A percentile compares a stretch with the other conserved stretches of the same genome.
These are phyloP conservation scores for Dicrurus megarhynchus DNA, from an alignment of 2,113 vertebrate species.

Conservation along the genomic window DNA sequence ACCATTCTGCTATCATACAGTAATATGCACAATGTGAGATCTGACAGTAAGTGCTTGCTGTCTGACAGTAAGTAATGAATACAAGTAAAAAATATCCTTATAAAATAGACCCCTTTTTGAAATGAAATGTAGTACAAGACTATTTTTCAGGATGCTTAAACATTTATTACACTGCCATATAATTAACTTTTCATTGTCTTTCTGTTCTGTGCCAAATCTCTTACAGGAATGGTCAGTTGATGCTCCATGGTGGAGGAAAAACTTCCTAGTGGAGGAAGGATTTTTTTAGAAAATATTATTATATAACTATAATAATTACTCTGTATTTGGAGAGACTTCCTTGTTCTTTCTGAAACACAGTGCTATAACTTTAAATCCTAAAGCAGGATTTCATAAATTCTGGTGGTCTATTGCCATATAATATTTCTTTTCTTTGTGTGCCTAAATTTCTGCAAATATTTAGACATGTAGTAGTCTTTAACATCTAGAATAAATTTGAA, in stretches of 20 bases:
- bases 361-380: background rate
- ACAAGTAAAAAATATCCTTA: background rate
- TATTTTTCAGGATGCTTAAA: conserved; percentile 42
- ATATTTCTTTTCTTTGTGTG: background rate
- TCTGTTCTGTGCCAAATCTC: background rate
- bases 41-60: conserved; percentile 48
- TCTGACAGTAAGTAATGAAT: conserved; percentile 45
- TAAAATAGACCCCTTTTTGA: conserved; percentile 13
- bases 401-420: background rate
- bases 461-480: background rate
- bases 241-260: background rate
- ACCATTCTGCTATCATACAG: conserved; percentile 36
- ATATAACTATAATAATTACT: background rate
- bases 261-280: background rate
- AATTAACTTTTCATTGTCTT: conserved; percentile 50
- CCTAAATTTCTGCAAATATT: background rate
- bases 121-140: conserved; percentile 15
- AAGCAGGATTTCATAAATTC: background rate
- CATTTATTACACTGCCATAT: conserved; percentile 32
- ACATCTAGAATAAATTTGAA: background rate
- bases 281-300: background rate
- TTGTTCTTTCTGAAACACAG: background rate
- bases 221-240: conserved; percentile 5
- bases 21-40: conserved; percentile 45
- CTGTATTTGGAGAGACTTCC: background rate